Evolutionary conservation across 2,113 vertebrate genomes (phyloP).

Genomic region (Ageneiosus marmoratus): DNA sequence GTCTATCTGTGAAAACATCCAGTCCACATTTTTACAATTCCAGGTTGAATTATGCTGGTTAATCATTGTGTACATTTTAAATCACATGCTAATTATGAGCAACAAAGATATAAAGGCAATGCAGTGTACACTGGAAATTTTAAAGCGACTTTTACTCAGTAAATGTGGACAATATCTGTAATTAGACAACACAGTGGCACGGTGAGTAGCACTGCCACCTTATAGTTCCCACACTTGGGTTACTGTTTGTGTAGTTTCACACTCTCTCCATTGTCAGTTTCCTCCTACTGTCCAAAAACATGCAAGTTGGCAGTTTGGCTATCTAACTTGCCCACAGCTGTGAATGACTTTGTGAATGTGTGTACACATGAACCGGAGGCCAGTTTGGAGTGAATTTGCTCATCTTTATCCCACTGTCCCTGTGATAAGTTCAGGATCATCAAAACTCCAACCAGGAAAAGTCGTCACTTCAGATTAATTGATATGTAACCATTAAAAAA

Average conservation of each 20-base stretch:
- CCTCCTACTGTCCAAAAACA: not conserved
- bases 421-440: not conserved
- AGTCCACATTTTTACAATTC: slow-evolving; percentile 9
- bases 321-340: not conserved
- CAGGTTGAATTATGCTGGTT: not conserved
- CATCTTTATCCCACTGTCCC: not conserved
- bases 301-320: not conserved
- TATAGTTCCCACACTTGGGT: not conserved
- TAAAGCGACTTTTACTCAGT: not conserved
- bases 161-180: not conserved
- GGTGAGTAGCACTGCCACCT: not conserved
- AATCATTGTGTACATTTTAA: not conserved
- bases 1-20: slow-evolving; percentile 72
- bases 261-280: not conserved
- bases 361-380: not conserved
- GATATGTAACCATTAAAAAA: not conserved
- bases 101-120: not conserved
- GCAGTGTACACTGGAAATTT: not conserved
- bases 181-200: not conserved
- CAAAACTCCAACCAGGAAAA: not conserved
- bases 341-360: not conserved
- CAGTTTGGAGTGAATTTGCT: not conserved
- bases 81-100: not conserved
- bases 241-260: not conserved
- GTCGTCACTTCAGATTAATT: not conserved